These are phyloP conservation scores for Myanophis thanlyinensis DNA, from an alignment of 2,113 vertebrate genomes.

Conservation along the genomic window DNA sequence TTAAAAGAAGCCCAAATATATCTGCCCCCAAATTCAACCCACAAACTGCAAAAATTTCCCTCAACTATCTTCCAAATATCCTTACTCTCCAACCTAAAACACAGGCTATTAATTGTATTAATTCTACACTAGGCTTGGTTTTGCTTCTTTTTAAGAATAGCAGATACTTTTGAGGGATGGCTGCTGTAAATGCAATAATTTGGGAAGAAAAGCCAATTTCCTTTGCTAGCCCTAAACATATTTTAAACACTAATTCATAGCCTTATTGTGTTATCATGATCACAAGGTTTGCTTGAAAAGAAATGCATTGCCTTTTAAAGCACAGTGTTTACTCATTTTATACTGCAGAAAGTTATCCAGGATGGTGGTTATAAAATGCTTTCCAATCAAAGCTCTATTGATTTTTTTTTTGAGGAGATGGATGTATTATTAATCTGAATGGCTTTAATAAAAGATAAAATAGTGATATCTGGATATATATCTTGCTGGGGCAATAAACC, in stretches of 20 bases:
- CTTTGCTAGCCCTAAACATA: not conserved
- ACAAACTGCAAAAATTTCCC: not conserved
- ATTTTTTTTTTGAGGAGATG: slow-evolving; percentile 13
- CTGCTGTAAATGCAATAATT: slow-evolving; percentile 12
- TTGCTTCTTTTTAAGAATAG: not conserved
- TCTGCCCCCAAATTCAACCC: not conserved
- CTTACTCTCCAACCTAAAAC: not conserved
- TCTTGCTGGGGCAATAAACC: slow-evolving; percentile 37
- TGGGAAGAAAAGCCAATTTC: slow-evolving; percentile 1
- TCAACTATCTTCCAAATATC: not conserved
- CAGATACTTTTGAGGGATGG: slow-evolving; percentile 1
- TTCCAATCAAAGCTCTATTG: slow-evolving; percentile 31
- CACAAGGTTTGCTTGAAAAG: slow-evolving; percentile 10
- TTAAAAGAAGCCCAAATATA: not conserved
- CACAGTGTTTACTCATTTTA: not conserved
- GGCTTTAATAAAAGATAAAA: slow-evolving; percentile 60
- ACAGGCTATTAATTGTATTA: not conserved
- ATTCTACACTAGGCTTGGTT: not conserved
- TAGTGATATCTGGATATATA: slow-evolving; percentile 32
- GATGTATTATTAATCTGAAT: not conserved
- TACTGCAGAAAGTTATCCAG: not conserved
- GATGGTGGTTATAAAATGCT: not conserved
- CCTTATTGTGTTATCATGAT: not conserved
- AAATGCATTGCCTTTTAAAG: not conserved
- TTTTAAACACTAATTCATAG: not conserved